Evolutionary conservation across 2,797 vertebrate genomes (phyloP).

Genomic region (Vespertilio murinus): DNA sequence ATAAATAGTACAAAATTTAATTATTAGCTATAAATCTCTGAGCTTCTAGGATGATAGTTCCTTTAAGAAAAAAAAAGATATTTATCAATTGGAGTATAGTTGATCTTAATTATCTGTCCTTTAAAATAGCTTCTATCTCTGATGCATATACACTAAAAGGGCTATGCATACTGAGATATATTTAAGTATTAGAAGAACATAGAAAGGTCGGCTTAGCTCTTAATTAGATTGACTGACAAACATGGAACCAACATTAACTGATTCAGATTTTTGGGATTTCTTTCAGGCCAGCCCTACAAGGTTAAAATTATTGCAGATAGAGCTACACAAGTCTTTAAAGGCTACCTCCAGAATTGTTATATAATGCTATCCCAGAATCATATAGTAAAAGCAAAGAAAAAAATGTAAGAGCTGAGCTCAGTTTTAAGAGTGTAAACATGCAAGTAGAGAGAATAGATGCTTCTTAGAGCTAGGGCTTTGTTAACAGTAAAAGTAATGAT

Average conservation of each 20-base stretch:
- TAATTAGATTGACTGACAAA: not conserved
- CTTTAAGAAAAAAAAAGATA: conserved; percentile 15
- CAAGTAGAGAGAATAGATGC: not conserved
- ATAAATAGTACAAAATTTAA: conserved; percentile 63
- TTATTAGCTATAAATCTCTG: conserved; percentile 65
- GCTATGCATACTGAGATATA: not conserved
- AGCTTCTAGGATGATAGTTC: conserved; percentile 12
- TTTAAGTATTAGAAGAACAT: not conserved
- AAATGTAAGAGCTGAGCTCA: not conserved
- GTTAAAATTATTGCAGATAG: not conserved
- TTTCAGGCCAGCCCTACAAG: not conserved
- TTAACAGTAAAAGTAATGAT: not conserved
- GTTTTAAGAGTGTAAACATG: not conserved
- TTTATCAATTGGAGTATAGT: not conserved
- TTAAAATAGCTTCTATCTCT: not conserved
- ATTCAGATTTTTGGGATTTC: not conserved
- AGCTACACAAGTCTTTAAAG: not conserved
- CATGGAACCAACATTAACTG: not conserved
- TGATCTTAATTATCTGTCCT: not conserved
- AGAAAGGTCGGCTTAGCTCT: not conserved
- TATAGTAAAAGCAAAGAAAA: not conserved
- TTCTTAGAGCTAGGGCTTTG: not conserved
- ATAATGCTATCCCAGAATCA: not conserved
- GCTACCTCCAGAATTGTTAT: not conserved
- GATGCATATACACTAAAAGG: not conserved